These are phyloP conservation scores for Hyles euphorbiae DNA, from an alignment of 1,140 invertebrate genomes.

Conservation along the genomic window DNA sequence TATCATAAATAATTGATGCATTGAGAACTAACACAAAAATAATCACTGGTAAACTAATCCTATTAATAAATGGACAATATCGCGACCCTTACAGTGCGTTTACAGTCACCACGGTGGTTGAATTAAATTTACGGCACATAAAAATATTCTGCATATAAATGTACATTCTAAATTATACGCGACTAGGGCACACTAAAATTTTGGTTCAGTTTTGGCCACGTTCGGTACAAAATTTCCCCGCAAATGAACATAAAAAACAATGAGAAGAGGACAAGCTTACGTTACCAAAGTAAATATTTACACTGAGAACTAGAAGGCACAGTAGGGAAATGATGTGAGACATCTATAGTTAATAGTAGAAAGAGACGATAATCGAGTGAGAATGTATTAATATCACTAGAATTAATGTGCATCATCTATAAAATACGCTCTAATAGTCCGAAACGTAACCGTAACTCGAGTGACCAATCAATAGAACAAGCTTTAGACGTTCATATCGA, in stretches of 20 bases:
- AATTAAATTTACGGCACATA: background rate
- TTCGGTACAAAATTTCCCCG: conserved; percentile 11
- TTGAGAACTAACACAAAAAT: conserved; percentile 17
- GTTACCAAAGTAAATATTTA: conserved; percentile 36
- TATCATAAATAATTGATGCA: conserved; percentile 8
- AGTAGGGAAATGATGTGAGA: conserved; percentile 51
- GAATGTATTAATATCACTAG: too few relatives aligned
- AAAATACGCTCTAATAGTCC: too few relatives aligned
- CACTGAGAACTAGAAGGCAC: conserved; percentile 67
- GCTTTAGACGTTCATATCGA: background rate
- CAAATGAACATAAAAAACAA: conserved; percentile 25
- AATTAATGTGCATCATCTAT: too few relatives aligned
- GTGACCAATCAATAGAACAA: conserved; percentile 4
- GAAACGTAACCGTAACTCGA: background rate
- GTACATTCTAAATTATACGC: conserved; percentile 8
- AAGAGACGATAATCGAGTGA: too few relatives aligned
- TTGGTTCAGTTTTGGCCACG: conserved; percentile 26
- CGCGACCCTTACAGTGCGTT: conserved; percentile 17
- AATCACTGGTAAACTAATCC: conserved; percentile 7
- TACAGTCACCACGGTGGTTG: too few relatives aligned
- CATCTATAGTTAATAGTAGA: conserved; percentile 1
- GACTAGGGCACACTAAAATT: conserved; percentile 43
- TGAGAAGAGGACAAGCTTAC: background rate
- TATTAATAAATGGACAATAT: conserved; percentile 14
- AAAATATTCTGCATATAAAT: background rate